Evolutionary conservation across 1,140 invertebrate species (phyloP), one percentile per base, ranked within the genome.

Genomic region (Oscheius sp.): DNA sequence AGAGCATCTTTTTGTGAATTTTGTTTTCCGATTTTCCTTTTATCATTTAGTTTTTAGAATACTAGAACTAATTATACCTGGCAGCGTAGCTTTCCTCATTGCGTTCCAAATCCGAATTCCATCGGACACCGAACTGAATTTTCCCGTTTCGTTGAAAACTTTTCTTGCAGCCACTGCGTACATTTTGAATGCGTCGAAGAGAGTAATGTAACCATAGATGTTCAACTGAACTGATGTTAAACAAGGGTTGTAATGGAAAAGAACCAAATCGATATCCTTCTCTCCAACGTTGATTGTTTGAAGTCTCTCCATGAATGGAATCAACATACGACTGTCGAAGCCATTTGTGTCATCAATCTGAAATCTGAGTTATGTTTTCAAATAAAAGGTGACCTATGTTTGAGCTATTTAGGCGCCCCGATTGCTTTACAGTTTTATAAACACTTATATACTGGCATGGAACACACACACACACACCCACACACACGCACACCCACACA

Each of bases 301-400:
- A 3, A 80, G 35, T 35, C 76, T 68, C 62, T 79, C 78, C 7
- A 63, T 38, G 73, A 79, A 79, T 1, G 78, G 78, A 64, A 73
- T 79, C 2, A 79, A 35, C 2, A 79, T 29, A 0, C 74, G 29
- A 42, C 80, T 75, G 61, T 79, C 78, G 55, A 79, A 79, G 2
- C 78, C 78, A 63, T 79, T 79, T 2, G 79, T 79, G 58, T 79
- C 78, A 63, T 79, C 78, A 42, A 79, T 79, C 79, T 80, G 61
- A 52, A 73, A 18, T n/a, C 26, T n/a, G n/a, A n/a, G n/a, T n/a
- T n/a, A n/a, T n/a, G n/a, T n/a, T n/a, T n/a, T n/a, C n/a, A n/a
- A n/a, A n/a, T n/a, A n/a, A n/a, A n/a, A n/a, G n/a, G n/a, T n/a
- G n/a, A n/a, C n/a, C n/a, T n/a, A n/a, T n/a, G n/a, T n/a, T n/a